Evolutionary conservation across 2,888 invertebrate species (phyloP).

Genomic region (Erynnis tages): DNA sequence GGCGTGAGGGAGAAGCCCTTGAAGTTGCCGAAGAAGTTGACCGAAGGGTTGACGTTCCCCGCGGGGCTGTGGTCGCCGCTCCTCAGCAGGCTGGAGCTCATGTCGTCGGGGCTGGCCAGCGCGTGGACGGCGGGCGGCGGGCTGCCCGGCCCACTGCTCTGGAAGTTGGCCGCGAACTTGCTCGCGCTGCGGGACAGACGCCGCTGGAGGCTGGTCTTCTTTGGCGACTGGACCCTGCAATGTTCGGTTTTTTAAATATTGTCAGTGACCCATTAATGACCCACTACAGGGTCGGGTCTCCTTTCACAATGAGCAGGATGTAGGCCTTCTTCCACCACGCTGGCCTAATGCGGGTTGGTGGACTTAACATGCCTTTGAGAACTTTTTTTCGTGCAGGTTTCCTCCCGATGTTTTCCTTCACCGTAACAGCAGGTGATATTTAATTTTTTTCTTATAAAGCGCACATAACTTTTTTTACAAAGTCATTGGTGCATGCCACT

Average conservation of each 20-base stretch:
- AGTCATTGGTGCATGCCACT: too few relatives aligned
- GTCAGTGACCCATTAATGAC: too few relatives aligned
- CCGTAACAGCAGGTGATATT: too few relatives aligned
- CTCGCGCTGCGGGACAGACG: constrained; percentile 71
- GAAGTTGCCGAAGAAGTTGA: constrained; percentile 91
- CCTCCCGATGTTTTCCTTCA: too few relatives aligned
- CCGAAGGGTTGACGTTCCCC: constrained; percentile 69
- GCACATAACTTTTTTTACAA: too few relatives aligned
- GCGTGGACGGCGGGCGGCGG: constrained; percentile 72
- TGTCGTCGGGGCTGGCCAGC: constrained; percentile 84
- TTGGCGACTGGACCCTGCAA: constrained; percentile 69
- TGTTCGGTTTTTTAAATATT: background rate
- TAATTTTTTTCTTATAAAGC: too few relatives aligned
- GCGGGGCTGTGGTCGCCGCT: constrained; percentile 73
- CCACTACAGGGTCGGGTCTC: too few relatives aligned
- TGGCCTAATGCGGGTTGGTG: too few relatives aligned
- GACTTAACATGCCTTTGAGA: too few relatives aligned
- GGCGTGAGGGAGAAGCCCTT: constrained; percentile 91
- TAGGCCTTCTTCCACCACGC: too few relatives aligned
- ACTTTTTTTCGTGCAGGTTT: too few relatives aligned
- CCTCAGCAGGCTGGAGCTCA: constrained; percentile 85
- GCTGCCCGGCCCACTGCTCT: constrained; percentile 50
- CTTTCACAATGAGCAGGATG: too few relatives aligned
- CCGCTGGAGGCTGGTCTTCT: constrained; percentile 69
- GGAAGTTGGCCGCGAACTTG: constrained; percentile 73